phyloP scores from a whole-genome alignment of 1,140 invertebrate genomes.

The Drosophila rufa region DNA sequence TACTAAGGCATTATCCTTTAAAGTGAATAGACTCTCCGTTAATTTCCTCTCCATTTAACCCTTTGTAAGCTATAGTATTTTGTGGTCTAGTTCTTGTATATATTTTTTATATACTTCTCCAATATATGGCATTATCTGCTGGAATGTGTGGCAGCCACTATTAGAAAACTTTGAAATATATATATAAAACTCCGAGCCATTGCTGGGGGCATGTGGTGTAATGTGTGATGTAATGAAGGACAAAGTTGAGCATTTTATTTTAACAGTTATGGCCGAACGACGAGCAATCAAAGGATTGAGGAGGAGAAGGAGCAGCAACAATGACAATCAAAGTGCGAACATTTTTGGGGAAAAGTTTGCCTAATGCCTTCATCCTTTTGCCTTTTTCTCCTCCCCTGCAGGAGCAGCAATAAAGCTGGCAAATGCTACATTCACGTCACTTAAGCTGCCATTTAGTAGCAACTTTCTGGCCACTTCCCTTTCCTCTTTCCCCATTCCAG shows the following conservation, averaged over 20 bases:
- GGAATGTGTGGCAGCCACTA: background rate
- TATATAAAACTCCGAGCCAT: background rate
- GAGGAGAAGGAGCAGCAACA: background rate
- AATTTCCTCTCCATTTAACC: no score
- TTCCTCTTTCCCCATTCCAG: background rate
- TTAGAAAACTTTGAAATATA: conserved; percentile 10
- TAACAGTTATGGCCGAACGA: conserved; percentile 40
- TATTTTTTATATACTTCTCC: no score
- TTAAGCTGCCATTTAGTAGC: conserved; percentile 74
- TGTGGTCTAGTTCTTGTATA: no score
- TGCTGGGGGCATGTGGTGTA: background rate
- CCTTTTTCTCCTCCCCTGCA: conserved; percentile 23
- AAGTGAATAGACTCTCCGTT: no score
- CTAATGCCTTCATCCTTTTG: conserved; percentile 49
- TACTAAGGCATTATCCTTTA: no score
- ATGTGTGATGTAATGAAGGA: conserved; percentile 22
- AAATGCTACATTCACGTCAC: conserved; percentile 78
- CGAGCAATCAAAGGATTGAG: conserved; percentile 11
- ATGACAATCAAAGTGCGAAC: conserved; percentile 71
- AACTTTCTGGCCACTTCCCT: conserved; percentile 23
- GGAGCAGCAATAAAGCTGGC: conserved; percentile 54
- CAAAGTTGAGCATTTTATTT: conserved; percentile 58
- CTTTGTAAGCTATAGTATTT: no score
- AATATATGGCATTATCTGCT: background rate
- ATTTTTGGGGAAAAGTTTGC: conserved; percentile 59